phyloP scores from a whole-genome alignment of 2,797 vertebrate species.

The Strix occidentalis region DNA sequence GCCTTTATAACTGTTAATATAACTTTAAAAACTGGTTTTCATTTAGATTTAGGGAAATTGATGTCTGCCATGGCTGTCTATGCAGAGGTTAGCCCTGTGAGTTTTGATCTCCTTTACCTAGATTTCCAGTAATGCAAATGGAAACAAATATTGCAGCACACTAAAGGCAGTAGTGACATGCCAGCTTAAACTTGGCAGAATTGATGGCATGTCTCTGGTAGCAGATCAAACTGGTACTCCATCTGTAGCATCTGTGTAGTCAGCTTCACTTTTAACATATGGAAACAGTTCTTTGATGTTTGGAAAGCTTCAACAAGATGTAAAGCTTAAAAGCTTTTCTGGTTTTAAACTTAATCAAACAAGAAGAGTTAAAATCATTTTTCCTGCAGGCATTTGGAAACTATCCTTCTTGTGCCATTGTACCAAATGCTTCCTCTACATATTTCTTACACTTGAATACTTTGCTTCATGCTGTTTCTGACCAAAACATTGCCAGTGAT shows the following conservation, averaged over 20 bases:
- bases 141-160: neutral
- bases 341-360: neutral
- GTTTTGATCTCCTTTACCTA: neutral
- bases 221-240: neutral
- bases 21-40: neutral
- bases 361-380: neutral
- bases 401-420: neutral
- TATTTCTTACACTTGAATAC: neutral
- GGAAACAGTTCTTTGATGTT: neutral
- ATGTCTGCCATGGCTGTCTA: neutral
- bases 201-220: neutral
- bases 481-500: neutral
- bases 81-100: neutral
- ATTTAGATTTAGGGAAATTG: neutral
- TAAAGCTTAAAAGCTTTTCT: neutral
- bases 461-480: neutral
- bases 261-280: conserved; percentile 6
- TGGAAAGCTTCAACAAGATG: neutral
- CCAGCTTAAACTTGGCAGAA: neutral
- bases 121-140: neutral
- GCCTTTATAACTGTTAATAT: neutral
- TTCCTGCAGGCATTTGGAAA: neutral
- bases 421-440: neutral
- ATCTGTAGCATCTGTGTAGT: neutral
- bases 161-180: neutral